A percentile compares a stretch with the other conserved stretches of the same genome.
Evolutionary conservation across 2,888 invertebrate genomes (phyloP).

Genomic region (Pegoplata infirma): DNA sequence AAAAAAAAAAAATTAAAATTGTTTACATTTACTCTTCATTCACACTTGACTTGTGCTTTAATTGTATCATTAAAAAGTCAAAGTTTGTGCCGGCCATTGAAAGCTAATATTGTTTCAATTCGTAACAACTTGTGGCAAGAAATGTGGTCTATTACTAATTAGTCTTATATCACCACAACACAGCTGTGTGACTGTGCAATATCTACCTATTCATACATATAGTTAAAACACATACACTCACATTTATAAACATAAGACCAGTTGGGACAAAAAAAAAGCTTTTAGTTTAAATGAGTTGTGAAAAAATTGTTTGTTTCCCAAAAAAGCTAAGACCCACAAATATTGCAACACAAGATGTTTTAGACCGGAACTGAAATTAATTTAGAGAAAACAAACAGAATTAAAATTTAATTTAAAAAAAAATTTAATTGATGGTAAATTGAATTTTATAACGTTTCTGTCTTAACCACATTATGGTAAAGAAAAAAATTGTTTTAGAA

Average conservation of each 20-base stretch:
- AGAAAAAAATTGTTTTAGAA: too few relatives aligned
- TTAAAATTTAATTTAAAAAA: neutral
- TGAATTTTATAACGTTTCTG: too few relatives aligned
- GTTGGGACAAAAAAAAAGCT: too few relatives aligned
- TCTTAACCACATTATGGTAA: too few relatives aligned
- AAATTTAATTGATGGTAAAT: too few relatives aligned
- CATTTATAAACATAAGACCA: neutral
- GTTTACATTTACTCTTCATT: neutral
- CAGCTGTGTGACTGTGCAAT: slow-evolving; percentile 20
- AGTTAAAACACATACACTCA: neutral
- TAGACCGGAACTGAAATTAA: neutral
- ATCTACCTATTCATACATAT: neutral
- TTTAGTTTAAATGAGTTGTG: neutral
- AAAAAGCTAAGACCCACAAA: neutral
- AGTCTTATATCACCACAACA: slow-evolving; percentile 22
- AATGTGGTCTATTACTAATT: slow-evolving; percentile 48
- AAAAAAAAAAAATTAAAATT: too few relatives aligned
- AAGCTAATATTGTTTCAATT: slow-evolving; percentile 25
- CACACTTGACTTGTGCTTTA: neutral
- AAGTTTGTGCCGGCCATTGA: neutral
- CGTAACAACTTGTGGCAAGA: slow-evolving; percentile 23
- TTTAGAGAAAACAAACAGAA: neutral
- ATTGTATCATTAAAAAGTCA: neutral
- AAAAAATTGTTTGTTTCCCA: neutral
- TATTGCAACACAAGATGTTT: neutral